Evolutionary conservation across 2,888 invertebrate species (phyloP).

Genomic region (Polydrusus cervinus): DNA sequence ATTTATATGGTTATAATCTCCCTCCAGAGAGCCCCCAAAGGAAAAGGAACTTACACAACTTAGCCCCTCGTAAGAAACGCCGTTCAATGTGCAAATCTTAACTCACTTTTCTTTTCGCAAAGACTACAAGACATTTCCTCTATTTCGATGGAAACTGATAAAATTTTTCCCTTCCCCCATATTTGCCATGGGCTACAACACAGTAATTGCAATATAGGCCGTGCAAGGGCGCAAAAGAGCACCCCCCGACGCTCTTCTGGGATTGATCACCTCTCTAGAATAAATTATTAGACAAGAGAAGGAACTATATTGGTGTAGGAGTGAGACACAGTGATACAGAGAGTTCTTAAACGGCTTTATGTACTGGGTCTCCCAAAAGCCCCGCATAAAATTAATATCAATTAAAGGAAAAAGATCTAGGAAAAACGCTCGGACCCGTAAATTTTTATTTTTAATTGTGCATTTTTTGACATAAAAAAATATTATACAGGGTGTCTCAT

Average conservation of each 20-base stretch:
- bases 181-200: constrained; percentile 57
- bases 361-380: no score
- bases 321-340: background rate
- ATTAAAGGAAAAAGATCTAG: background rate
- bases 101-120: constrained; percentile 50
- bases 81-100: constrained; percentile 52
- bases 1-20: background rate
- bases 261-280: constrained; percentile 56
- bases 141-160: constrained; percentile 49
- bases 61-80: constrained; percentile 20
- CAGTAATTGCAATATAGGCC: constrained; percentile 60
- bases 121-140: constrained; percentile 47
- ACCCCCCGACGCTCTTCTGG: constrained; percentile 40
- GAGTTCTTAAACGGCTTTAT: background rate
- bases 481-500: no score
- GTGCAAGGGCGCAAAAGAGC: constrained; percentile 28
- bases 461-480: no score
- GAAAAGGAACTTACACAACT: background rate
- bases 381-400: background rate
- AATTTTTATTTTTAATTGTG: no score
- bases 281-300: constrained; percentile 57
- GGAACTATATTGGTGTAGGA: constrained; percentile 12
- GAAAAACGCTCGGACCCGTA: no score
- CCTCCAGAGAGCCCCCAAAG: background rate
- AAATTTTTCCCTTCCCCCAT: constrained; percentile 50